Conservation (phyloP, 1,140 invertebrate genomes). For the Nasonia vitripennis region DNA sequence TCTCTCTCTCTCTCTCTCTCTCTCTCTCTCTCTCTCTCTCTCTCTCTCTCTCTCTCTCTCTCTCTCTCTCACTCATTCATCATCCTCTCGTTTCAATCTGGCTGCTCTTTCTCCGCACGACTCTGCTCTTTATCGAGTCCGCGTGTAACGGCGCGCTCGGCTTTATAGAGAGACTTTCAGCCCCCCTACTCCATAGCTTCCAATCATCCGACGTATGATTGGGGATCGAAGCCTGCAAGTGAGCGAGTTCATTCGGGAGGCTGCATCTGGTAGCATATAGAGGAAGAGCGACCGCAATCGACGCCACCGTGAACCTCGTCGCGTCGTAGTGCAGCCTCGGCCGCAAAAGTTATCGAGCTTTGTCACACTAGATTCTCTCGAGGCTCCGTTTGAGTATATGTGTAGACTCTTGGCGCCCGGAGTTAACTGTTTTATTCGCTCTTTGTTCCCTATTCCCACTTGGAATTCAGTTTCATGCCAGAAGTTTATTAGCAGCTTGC, state of each 20-base stretch:
- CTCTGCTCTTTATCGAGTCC: background rate
- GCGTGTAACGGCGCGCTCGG: background rate
- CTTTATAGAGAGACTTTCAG: background rate
- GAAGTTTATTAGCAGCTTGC: background rate
- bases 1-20: no score
- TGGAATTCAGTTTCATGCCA: background rate
- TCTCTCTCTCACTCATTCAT: background rate
- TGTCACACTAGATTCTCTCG: background rate
- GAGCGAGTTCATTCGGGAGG: slow-evolving; percentile 12
- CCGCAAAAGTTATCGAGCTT: background rate
- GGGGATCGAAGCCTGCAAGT: slow-evolving; percentile 24
- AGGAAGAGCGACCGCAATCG: background rate
- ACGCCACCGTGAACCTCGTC: background rate
- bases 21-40: no score
- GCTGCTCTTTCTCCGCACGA: background rate
- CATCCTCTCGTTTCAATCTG: background rate
- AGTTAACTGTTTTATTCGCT: background rate
- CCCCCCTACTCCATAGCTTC: background rate
- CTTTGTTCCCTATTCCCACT: background rate
- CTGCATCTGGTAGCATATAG: background rate
- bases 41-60: no score
- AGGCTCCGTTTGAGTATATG: background rate
- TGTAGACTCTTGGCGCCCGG: no score
- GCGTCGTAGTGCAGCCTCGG: background rate
- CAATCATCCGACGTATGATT: slow-evolving; percentile 9